Percentiles rank a stretch among this genome's conserved stretches.
Conservation (phyloP, 2,888 invertebrate genomes). For the Ischnus inquisitorius region DNA sequence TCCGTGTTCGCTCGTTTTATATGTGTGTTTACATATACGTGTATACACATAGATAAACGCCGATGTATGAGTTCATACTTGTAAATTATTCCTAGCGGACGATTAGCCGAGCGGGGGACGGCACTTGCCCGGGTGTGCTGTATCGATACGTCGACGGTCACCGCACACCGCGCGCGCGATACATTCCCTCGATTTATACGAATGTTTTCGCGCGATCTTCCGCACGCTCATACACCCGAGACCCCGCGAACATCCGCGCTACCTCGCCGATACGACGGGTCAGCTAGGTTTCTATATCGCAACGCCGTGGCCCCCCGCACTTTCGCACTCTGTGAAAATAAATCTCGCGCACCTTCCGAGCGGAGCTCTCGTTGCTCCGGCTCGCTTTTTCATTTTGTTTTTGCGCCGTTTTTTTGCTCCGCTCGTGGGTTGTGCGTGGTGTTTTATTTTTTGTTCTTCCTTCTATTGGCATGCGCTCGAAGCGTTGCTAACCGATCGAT, state of each 20-base stretch:
- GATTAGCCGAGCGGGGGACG: slow-evolving; percentile 59
- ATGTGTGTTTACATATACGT: background rate
- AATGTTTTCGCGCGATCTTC: slow-evolving; percentile 3
- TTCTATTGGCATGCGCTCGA: slow-evolving; percentile 25
- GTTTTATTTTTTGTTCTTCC: background rate
- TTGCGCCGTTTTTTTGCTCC: background rate
- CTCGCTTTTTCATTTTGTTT: slow-evolving; percentile 17
- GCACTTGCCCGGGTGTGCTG: slow-evolving; percentile 30
- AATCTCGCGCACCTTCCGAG: slow-evolving; percentile 56
- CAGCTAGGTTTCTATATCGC: background rate
- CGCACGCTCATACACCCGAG: background rate
- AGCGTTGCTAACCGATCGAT: slow-evolving; percentile 50
- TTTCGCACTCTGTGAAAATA: slow-evolving; percentile 66
- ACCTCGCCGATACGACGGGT: background rate
- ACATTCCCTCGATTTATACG: slow-evolving; percentile 37
- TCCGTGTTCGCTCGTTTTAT: slow-evolving; percentile 36
- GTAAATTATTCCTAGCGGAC: slow-evolving; percentile 58
- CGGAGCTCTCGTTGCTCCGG: slow-evolving; percentile 23
- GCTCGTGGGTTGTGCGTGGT: no score
- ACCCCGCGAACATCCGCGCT: background rate
- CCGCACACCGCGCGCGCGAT: slow-evolving; percentile 38
- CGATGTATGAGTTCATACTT: slow-evolving; percentile 32
- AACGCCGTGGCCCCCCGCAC: slow-evolving; percentile 20
- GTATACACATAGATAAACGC: background rate
- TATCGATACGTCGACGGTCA: slow-evolving; percentile 51